A percentile compares a stretch with the other conserved stretches of the same genome.
phyloP scores from a whole-genome alignment of 2,888 invertebrate species.

The Plebejus anna region DNA sequence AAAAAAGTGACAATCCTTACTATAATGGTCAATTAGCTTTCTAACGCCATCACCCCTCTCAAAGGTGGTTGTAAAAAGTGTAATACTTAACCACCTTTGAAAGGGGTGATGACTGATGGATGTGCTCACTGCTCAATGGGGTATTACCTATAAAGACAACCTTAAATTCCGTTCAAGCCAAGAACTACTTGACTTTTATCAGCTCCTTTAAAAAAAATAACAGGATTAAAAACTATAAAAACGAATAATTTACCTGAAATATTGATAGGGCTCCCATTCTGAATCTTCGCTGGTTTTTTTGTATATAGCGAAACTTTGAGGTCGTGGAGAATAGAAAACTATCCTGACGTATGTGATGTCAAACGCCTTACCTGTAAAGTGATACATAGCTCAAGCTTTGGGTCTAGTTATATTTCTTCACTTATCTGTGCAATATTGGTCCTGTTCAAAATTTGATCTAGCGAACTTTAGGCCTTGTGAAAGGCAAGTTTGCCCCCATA shows the following conservation, averaged over 20 bases:
- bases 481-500: not conserved
- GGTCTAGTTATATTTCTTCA: not conserved
- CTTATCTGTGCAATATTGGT: not conserved
- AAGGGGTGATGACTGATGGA: not conserved
- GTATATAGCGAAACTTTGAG: conserved; percentile 98
- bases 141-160: not conserved
- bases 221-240: not conserved
- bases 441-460: not conserved
- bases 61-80: too few relatives aligned
- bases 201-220: not conserved
- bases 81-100: not conserved
- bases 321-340: conserved; percentile 96
- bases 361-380: conserved; percentile 90
- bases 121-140: not conserved
- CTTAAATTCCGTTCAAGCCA: not conserved
- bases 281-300: conserved; percentile 89
- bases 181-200: not conserved
- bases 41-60: not conserved
- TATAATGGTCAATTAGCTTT: not conserved
- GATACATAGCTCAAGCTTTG: conserved; percentile 14
- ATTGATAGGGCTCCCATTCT: conserved; percentile 94
- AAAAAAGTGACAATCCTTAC: too few relatives aligned
- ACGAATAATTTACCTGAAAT: conserved; percentile 83
- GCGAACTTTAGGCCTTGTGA: not conserved
- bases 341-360: conserved; percentile 98